Percentiles rank a stretch among this genome's conserved stretches.
Evolutionary conservation across 2,888 invertebrate genomes (phyloP).

Genomic region (Drosophila rellima): DNA sequence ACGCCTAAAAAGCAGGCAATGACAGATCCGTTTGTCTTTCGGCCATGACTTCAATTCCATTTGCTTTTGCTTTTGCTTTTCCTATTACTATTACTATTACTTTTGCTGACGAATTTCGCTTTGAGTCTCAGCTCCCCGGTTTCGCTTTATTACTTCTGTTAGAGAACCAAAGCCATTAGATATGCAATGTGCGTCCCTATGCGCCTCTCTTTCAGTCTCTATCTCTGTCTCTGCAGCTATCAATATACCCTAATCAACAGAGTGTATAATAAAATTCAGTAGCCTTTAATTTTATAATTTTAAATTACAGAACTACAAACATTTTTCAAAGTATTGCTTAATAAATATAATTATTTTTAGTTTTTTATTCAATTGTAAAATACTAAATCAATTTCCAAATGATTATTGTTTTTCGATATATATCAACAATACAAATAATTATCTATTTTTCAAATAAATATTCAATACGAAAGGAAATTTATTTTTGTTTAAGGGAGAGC

Average conservation of each 20-base stretch:
- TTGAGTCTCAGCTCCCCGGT: constrained; percentile 52
- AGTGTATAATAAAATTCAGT: neutral
- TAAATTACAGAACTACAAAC: neutral
- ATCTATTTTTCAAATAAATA: too few relatives aligned
- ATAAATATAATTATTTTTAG: too few relatives aligned
- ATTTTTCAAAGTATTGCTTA: too few relatives aligned
- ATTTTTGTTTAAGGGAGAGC: too few relatives aligned
- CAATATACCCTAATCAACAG: neutral
- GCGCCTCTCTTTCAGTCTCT: constrained; percentile 33
- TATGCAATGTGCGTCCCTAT: constrained; percentile 67
- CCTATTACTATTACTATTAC: constrained; percentile 48
- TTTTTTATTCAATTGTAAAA: too few relatives aligned
- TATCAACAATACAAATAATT: too few relatives aligned
- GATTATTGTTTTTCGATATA: too few relatives aligned
- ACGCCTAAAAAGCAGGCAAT: constrained; percentile 40
- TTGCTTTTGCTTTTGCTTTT: constrained; percentile 66
- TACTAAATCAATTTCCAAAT: too few relatives aligned
- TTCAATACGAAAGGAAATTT: too few relatives aligned
- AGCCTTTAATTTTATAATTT: too few relatives aligned
- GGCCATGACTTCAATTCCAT: constrained; percentile 45
- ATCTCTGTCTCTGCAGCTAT: constrained; percentile 1
- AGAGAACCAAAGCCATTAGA: constrained; percentile 58
- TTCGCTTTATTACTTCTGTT: constrained; percentile 74
- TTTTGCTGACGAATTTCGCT: constrained; percentile 73
- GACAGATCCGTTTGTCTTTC: constrained; percentile 33